phyloP scores from a whole-genome alignment of 1,140 invertebrate genomes.

The Papilio polyxenes region DNA sequence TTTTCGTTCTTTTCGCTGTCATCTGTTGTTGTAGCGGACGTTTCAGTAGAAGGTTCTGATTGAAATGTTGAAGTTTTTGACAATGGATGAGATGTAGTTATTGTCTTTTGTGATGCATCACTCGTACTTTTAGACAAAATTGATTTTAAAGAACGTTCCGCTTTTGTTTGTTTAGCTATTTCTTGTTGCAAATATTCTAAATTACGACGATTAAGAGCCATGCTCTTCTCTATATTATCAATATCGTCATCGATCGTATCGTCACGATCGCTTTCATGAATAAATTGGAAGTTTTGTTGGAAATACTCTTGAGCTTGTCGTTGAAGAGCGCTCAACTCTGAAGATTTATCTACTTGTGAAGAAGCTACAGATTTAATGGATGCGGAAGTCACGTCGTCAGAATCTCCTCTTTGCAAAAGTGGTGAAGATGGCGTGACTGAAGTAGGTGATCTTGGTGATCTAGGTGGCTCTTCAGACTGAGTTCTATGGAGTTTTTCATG shows the following conservation, averaged over 20 bases:
- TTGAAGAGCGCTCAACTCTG: constrained; percentile 72
- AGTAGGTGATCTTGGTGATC: constrained; percentile 84
- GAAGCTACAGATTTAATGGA: constrained; percentile 73
- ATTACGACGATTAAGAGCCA: constrained; percentile 78
- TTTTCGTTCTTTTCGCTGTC: constrained; percentile 85
- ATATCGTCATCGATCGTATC: constrained; percentile 80
- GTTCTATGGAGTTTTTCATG: constrained; percentile 90
- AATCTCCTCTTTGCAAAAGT: constrained; percentile 67
- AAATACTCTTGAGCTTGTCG: constrained; percentile 79
- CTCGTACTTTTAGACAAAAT: constrained; percentile 75
- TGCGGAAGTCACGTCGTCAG: constrained; percentile 73
- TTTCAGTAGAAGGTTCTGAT: constrained; percentile 79
- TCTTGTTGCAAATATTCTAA: constrained; percentile 80
- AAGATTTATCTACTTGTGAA: constrained; percentile 74
- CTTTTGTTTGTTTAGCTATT: constrained; percentile 77
- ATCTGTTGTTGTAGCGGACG: constrained; percentile 77
- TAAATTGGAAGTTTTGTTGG: constrained; percentile 80
- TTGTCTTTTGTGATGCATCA: constrained; percentile 74
- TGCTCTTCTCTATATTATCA: constrained; percentile 78
- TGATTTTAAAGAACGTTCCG: constrained; percentile 68
- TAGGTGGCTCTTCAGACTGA: constrained; percentile 90
- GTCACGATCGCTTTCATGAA: constrained; percentile 79
- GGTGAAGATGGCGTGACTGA: constrained; percentile 61
- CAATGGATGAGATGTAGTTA: constrained; percentile 69
- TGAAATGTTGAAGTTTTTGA: constrained; percentile 80